phyloP scores from a whole-genome alignment of 2,888 invertebrate genomes.

The Nasonia oneida region DNA sequence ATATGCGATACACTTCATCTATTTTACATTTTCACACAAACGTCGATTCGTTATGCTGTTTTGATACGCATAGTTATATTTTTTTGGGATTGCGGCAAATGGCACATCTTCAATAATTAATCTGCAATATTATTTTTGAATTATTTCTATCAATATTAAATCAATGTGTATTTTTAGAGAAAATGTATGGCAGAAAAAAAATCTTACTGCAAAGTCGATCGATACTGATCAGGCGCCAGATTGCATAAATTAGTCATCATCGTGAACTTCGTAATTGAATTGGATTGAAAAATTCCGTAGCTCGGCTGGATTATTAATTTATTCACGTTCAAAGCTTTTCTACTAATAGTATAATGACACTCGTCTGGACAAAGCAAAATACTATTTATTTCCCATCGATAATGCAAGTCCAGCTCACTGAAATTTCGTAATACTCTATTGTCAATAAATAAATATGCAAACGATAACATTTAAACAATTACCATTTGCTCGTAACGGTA shows the following conservation, averaged over 20 bases:
- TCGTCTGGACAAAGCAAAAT: slow-evolving; percentile 27
- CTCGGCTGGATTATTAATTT: slow-evolving; percentile 70
- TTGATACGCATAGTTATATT: slow-evolving; percentile 62
- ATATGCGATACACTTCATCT: neutral
- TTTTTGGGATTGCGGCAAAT: slow-evolving; percentile 69
- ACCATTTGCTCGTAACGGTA: slow-evolving; percentile 51
- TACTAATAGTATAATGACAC: slow-evolving; percentile 40
- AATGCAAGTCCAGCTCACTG: slow-evolving; percentile 69
- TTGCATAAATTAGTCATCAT: slow-evolving; percentile 68
- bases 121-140: slow-evolving; percentile 65
- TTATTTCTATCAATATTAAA: neutral
- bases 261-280: slow-evolving; percentile 71
- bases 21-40: slow-evolving; percentile 64
- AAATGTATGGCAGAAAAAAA: slow-evolving; percentile 20
- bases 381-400: slow-evolving; percentile 71
- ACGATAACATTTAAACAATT: slow-evolving; percentile 1
- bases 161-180: neutral
- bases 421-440: slow-evolving; percentile 18
- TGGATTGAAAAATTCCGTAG: slow-evolving; percentile 69
- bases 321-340: slow-evolving; percentile 66
- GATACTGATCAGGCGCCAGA: slow-evolving; percentile 69
- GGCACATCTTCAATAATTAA: slow-evolving; percentile 77
- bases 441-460: neutral
- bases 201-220: slow-evolving; percentile 73
- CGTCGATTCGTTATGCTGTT: slow-evolving; percentile 65